Base-by-base conservation (phyloP, 2,113 vertebrate genomes). In the Malurus alboscapulatus region DNA sequence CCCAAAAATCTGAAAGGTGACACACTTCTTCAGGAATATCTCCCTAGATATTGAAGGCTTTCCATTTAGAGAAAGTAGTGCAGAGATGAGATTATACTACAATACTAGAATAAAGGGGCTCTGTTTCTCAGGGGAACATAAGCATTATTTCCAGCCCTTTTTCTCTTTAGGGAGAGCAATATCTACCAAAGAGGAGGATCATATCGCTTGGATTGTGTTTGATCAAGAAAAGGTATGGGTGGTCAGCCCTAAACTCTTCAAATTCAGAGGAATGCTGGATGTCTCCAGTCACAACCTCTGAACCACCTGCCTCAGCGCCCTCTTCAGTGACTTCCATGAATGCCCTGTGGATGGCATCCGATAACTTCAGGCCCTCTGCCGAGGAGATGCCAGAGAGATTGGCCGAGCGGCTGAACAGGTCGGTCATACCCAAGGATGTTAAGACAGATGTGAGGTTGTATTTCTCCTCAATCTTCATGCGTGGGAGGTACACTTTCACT, bases 361-460 rank as follows among this genome's bases (percentile, higher is more conserved):
- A 98, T 0, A 98, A 0, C 15, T 91, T 98, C 15, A 98, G 81
- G 57, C 20, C 36, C 25, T 94, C 62, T 84, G 85, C 79, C 7
- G 95, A 40, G 26, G 97, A 96, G 47, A 98, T 97, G 62, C 97
- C 98, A 26, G 98, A 97, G 20, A 98, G 96, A 51, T 98, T 97
- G 44, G 97, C 98, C 0, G 6, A 95, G 90, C 84, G 81, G 65
- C 89, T 92, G 91, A 71, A 97, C 74, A 87, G 40, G 57, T 97
- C 94, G 0, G 36, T 87, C 96, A 98, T 94, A n/a, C 98, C 97
- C 36, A 98, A 21, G 12, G 94, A 55, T 9, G 3, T 72, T 63
- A 86, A 95, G 77, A 57, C 93, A 51, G 13, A 45, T 1, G 36
- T 96, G 36, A 97, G 61, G 76, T 97, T 95, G 5, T 97, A 96